Base-by-base conservation (phyloP, 2,113 vertebrate genomes). In the Microtus ochrogaster region DNA sequence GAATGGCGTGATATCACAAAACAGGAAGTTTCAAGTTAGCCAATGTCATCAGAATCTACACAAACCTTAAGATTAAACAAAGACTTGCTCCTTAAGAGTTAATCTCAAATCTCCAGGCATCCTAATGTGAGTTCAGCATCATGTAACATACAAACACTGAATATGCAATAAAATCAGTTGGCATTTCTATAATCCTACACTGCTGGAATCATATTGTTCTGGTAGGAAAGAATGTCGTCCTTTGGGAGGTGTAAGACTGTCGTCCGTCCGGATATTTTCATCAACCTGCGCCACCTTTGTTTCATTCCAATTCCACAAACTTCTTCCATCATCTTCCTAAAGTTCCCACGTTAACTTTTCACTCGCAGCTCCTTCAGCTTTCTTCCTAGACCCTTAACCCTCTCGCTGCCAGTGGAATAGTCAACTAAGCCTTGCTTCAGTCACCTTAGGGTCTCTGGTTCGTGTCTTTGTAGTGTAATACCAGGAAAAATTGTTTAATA, bases 1-100 rank as follows among this genome's bases (percentile, higher is more conserved):
- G 99, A 98, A 99, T 99, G 95, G 49, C 11, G 98, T 99, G 99
- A 99, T 99, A 98, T 99, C 99, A 99, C 99, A 97, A 99, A 99
- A 98, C 99, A 99, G 93, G 99, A 99, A 88, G 99, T 99, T 95
- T 99, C 98, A 84, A 99, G 96, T 99, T 99, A 77, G 97, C 99
- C 99, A 89, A 98, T 99, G 91, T 99, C 98, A 98, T 99, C 99
- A 97, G 99, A 99, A 96, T 98, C 49, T 58, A 7, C 4, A 99
- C 97, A 99, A 99, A 98, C 99, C 99, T 98, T 82, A 90, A 52
- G 30, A 44, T 49, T 99, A 99, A 97, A 99, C 99, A 22, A 99
- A 99, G 98, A 99, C 99, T 99, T 58, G 99, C 33, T 99, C 99
- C 98, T 99, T 99, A 97, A 99, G 98, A 90, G 99, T 99, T 94